phyloP scores from a whole-genome alignment of 2,888 invertebrate species.

The Drosophila pegasa region DNA sequence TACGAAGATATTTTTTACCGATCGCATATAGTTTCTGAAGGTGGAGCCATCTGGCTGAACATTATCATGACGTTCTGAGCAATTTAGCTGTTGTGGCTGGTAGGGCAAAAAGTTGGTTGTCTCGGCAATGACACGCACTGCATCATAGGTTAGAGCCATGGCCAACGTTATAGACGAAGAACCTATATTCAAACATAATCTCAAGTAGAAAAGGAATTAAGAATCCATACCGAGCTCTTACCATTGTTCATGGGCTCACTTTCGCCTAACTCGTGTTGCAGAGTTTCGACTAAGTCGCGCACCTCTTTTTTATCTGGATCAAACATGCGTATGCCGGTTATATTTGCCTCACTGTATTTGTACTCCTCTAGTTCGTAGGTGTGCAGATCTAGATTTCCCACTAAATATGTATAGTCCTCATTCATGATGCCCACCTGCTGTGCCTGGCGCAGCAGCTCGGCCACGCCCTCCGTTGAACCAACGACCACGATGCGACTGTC shows the following conservation, averaged over 20 bases:
- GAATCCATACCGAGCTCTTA: not conserved
- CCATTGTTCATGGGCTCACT: constrained; percentile 49
- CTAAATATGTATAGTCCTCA: constrained; percentile 93
- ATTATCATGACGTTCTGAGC: constrained; percentile 86
- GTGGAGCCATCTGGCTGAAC: constrained; percentile 93
- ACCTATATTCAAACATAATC: constrained; percentile 41
- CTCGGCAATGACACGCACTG: constrained; percentile 91
- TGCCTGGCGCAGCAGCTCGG: constrained; percentile 89
- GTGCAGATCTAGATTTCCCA: constrained; percentile 91
- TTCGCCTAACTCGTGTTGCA: constrained; percentile 64
- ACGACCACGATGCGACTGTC: constrained; percentile 90
- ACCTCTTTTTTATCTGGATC: constrained; percentile 87
- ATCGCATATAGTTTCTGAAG: constrained; percentile 90
- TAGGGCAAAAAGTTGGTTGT: constrained; percentile 89
- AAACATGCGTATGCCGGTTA: constrained; percentile 90
- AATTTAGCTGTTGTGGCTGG: constrained; percentile 86
- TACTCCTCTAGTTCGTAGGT: constrained; percentile 89
- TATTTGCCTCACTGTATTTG: constrained; percentile 92
- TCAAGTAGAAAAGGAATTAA: not conserved
- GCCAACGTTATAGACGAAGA: constrained; percentile 86
- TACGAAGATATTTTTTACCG: constrained; percentile 53
- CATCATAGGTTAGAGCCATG: constrained; percentile 93
- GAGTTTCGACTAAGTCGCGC: constrained; percentile 80
- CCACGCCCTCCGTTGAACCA: constrained; percentile 87
- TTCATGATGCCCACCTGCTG: constrained; percentile 98